These are phyloP conservation scores for Sisor rabdophorus DNA, from an alignment of 2,113 vertebrate genomes.

Conservation along the genomic window DNA sequence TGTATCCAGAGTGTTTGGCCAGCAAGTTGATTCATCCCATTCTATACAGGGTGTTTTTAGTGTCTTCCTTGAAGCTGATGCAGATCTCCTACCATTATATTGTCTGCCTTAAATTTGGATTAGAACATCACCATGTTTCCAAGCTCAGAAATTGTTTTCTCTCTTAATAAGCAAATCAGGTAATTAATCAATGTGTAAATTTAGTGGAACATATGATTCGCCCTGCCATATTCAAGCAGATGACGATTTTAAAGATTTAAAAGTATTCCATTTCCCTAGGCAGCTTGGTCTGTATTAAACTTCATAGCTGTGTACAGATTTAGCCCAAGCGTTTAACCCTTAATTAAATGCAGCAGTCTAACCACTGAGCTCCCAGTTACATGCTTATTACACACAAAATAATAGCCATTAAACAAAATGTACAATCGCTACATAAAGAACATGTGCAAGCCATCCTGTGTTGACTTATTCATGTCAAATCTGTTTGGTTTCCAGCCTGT, in stretches of 20 bases:
- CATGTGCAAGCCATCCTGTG: slow-evolving; percentile 17
- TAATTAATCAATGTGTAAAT: slow-evolving; percentile 6
- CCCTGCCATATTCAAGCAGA: slow-evolving; percentile 23
- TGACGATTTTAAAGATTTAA: slow-evolving; percentile 14
- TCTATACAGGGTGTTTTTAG: slow-evolving; percentile 25
- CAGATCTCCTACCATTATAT: not conserved
- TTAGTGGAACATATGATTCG: slow-evolving; percentile 31
- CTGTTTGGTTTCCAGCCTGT: not conserved
- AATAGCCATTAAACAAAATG: slow-evolving; percentile 9
- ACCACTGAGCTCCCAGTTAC: slow-evolving; percentile 8
- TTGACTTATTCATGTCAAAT: slow-evolving; percentile 7
- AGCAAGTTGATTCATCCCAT: slow-evolving; percentile 28
- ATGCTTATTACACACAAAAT: slow-evolving; percentile 21
- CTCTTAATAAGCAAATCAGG: too few species aligned
- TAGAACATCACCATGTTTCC: too few species aligned
- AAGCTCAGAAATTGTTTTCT: too few species aligned
- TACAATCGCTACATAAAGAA: not conserved
- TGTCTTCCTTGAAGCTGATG: slow-evolving; percentile 10
- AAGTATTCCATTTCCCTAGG: slow-evolving; percentile 13
- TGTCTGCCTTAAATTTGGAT: slow-evolving; percentile 21
- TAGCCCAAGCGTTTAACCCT: slow-evolving; percentile 23
- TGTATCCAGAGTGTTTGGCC: slow-evolving; percentile 51
- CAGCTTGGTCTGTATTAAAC: slow-evolving; percentile 19
- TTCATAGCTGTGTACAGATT: slow-evolving; percentile 21
- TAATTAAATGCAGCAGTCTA: slow-evolving; percentile 30